These are phyloP conservation scores for Pelobates cultripes DNA, from an alignment of 2,797 vertebrate species.

Conservation along the genomic window DNA sequence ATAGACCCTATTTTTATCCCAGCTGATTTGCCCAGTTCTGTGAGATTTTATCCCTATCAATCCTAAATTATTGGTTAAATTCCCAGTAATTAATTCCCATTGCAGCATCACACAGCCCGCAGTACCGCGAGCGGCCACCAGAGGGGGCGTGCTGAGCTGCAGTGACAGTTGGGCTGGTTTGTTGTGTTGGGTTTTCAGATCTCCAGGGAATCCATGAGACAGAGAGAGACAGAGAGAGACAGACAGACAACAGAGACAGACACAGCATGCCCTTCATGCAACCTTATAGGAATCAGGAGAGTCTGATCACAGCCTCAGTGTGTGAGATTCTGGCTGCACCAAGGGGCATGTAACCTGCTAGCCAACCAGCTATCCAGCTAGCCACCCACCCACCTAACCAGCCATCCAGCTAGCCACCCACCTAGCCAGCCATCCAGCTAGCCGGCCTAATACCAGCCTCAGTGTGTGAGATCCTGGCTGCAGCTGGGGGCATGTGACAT, in stretches of 20 bases:
- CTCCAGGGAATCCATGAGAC: conserved; percentile 61
- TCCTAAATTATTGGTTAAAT: too few relatives aligned
- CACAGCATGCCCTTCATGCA: conserved; percentile 27
- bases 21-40: too few relatives aligned
- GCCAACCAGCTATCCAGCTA: neutral
- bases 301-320: neutral
- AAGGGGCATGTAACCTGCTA: neutral
- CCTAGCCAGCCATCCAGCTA: neutral
- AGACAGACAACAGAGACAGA: neutral
- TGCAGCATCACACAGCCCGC: neutral
- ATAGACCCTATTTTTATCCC: too few relatives aligned
- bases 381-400: conserved; percentile 1
- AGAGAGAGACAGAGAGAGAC: conserved; percentile 5
- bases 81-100: too few relatives aligned
- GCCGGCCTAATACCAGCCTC: too few relatives aligned
- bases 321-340: neutral
- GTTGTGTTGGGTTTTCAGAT: conserved; percentile 58
- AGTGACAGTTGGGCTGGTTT: conserved; percentile 44
- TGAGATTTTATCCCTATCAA: too few relatives aligned
- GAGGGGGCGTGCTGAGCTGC: neutral
- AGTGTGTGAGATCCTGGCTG: too few relatives aligned
- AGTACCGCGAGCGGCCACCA: neutral
- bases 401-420: neutral
- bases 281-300: conserved; percentile 16
- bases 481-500: too few relatives aligned